Evolutionary conservation across 23 tunicate species (phyloP).

Genomic region (Halocynthia roretzi): DNA sequence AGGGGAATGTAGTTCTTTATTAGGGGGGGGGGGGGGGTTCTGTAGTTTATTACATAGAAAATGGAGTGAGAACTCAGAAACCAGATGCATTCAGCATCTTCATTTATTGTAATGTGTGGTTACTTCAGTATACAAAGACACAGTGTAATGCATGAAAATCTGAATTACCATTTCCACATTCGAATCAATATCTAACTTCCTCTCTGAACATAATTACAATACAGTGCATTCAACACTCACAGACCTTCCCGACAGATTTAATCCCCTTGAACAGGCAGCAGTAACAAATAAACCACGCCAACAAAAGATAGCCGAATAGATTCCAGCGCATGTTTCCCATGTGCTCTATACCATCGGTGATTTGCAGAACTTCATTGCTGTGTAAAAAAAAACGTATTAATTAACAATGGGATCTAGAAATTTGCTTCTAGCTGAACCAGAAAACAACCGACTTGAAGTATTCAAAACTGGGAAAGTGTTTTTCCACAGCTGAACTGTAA

Average conservation of each 20-base stretch:
- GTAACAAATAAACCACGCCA: constrained; percentile 81
- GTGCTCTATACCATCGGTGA: constrained; percentile 71
- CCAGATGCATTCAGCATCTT: too few species aligned
- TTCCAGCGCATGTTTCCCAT: constrained; percentile 79
- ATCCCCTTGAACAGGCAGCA: constrained; percentile 82
- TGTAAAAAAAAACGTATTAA: not conserved
- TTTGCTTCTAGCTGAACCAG: not conserved
- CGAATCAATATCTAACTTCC: too few species aligned
- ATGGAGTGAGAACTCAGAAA: too few species aligned
- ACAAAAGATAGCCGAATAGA: constrained; percentile 69
- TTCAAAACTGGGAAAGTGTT: not conserved
- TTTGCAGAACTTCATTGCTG: constrained; percentile 50
- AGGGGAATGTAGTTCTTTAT: too few species aligned
- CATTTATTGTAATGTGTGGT: not conserved
- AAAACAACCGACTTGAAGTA: constrained; percentile 7
- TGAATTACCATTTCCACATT: not conserved
- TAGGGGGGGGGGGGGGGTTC: too few species aligned
- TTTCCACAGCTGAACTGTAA: constrained; percentile 6
- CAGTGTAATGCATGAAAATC: not conserved
- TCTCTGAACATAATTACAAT: too few species aligned
- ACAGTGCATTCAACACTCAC: not conserved
- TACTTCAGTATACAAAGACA: not conserved
- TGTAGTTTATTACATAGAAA: too few species aligned
- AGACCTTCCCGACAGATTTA: constrained; percentile 72
- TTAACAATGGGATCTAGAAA: not conserved